Percentiles rank a stretch among this genome's conserved stretches.
phyloP scores from a whole-genome alignment of 2,113 vertebrate genomes.

The Sturnira hondurensis region DNA sequence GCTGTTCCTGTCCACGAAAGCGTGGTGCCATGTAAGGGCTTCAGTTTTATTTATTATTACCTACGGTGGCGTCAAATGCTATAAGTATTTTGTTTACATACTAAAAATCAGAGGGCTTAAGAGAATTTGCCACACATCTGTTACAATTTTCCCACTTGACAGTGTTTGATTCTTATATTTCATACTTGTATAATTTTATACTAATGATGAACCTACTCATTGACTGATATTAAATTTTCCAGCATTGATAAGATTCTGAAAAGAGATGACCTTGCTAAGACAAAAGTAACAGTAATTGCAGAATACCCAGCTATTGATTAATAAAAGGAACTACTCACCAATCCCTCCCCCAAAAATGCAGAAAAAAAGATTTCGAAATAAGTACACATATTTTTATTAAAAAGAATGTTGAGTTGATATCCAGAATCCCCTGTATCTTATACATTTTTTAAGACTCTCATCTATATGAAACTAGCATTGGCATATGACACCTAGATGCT shows the following conservation, averaged over 20 bases:
- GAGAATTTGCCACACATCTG: not conserved
- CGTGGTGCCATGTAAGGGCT: not conserved
- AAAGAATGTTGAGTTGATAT: not conserved
- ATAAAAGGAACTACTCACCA: not conserved
- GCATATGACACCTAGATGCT: not conserved
- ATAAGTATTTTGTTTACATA: not conserved
- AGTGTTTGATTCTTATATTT: slow-evolving; percentile 9
- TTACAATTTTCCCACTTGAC: not conserved
- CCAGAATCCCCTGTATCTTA: not conserved
- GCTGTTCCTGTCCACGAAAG: not conserved
- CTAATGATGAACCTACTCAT: not conserved
- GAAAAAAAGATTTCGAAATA: not conserved
- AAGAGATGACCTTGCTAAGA: not conserved
- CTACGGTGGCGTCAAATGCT: not conserved
- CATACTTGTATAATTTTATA: not conserved
- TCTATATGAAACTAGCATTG: not conserved
- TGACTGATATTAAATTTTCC: not conserved
- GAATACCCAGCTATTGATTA: not conserved
- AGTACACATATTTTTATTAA: not conserved
- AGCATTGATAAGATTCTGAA: slow-evolving; percentile 15
- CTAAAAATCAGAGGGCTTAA: not conserved
- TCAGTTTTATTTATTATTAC: not conserved
- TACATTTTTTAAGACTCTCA: not conserved
- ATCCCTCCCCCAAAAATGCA: not conserved
- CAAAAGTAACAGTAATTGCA: not conserved